Evolutionary conservation across 2,113 vertebrate genomes (phyloP).

Genomic region (Loxodonta africana): DNA sequence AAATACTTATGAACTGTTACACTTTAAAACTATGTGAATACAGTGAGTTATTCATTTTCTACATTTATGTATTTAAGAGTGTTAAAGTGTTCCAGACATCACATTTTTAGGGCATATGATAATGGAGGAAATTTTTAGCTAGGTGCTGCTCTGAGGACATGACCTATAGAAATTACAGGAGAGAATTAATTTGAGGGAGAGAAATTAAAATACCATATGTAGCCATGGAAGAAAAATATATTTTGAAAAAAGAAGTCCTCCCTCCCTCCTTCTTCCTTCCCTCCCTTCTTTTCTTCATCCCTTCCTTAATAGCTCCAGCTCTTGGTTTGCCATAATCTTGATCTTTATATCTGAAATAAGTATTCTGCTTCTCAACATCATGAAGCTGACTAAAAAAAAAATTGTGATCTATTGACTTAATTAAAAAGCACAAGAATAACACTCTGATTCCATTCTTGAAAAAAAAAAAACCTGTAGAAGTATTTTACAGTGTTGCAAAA

Average conservation of each 20-base stretch:
- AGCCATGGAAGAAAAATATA: slow-evolving; percentile 49
- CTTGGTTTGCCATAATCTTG: background rate
- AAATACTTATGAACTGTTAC: background rate
- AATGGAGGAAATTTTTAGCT: slow-evolving; percentile 60
- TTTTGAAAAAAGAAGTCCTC: background rate
- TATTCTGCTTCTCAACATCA: slow-evolving; percentile 21
- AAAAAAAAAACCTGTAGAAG: background rate
- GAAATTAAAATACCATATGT: slow-evolving; percentile 58
- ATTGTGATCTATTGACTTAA: slow-evolving; percentile 18
- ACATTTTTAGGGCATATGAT: slow-evolving; percentile 36
- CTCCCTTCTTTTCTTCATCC: no score
- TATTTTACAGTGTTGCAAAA: slow-evolving; percentile 36
- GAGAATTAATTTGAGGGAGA: slow-evolving; percentile 49
- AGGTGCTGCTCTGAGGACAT: slow-evolving; percentile 20
- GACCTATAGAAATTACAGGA: slow-evolving; percentile 70
- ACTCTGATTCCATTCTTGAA: background rate
- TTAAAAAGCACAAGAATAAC: background rate
- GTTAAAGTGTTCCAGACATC: slow-evolving; percentile 58
- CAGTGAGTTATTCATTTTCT: slow-evolving; percentile 27
- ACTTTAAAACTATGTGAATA: background rate
- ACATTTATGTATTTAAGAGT: background rate
- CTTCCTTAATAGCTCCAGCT: background rate
- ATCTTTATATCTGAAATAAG: slow-evolving; percentile 24
- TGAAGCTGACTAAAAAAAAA: background rate
- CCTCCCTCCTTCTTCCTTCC: background rate